Base-by-base conservation (phyloP, 1,140 invertebrate genomes). In the Eupristina koningsbergeri region DNA sequence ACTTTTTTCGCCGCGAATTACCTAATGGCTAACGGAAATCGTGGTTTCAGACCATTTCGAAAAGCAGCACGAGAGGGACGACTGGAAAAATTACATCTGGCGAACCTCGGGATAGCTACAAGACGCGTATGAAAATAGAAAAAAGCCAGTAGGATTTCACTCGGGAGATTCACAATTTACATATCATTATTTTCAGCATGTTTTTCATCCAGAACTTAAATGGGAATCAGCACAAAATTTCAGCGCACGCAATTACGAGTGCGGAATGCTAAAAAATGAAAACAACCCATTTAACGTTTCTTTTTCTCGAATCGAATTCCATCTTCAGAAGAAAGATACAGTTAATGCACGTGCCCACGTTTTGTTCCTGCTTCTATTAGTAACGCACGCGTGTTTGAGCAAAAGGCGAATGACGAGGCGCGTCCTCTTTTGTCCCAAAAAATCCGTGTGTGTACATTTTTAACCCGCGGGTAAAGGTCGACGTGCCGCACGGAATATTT, bases 401-500 rank as follows among this genome's bases (percentile, higher is more conserved):
- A 29, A 50, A 75, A 31, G 45, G 41, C 36, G 47, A 75, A 53
- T 53, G 47, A 50, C 17, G 47, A 75, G 73, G 67, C 67, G 67
- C 36, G 67, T 34, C 31, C 67, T n/a, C 34, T 26, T 45, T 53
- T n/a, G 73, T 53, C 73, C 45, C 13, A 8, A 29, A 5, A 50
- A 75, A 75, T 75, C 53, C 67, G 31, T 71, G 17, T 26, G 36
- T n/a, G 22, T 36, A 41, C 29, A 34, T 3, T 64, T 15, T 64
- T 64, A 29, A 31, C 7, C 61, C 9, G n/a, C 17, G 61, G 5
- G 41, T 5, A 64, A 34, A 34, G 63, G 63, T 64, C 63, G 63
- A 64, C 63, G 63, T 34, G 63, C 63, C 63, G 31, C 29, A 64
- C 31, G 82, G 85, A 89, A 89, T 89, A 89, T 89, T 87, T 90